A percentile compares a stretch with the other conserved stretches of the same genome.
These are phyloP conservation scores for Macroglossus sobrinus DNA, from an alignment of 2,113 vertebrate species.

Conservation along the genomic window DNA sequence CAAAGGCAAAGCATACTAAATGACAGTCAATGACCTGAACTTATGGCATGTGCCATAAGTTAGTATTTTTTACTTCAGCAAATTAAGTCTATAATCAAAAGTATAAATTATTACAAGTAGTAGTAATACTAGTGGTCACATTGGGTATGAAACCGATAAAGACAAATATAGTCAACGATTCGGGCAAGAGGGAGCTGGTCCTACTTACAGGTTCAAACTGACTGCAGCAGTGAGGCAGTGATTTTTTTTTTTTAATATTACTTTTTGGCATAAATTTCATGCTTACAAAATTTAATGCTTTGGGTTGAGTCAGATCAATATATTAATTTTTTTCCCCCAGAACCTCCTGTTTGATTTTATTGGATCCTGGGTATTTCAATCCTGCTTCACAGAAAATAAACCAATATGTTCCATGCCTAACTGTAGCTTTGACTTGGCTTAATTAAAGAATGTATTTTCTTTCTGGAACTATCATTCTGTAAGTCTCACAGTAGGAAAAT, in stretches of 20 bases:
- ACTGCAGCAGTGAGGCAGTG: not conserved
- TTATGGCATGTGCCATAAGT: slow-evolving; percentile 22
- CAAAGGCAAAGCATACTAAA: slow-evolving; percentile 21
- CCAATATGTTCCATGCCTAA: not conserved
- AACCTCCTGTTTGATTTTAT: not conserved
- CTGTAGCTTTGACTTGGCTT: not conserved
- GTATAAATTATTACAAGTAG: not conserved
- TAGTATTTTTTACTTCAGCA: not conserved
- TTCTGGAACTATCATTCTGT: not conserved
- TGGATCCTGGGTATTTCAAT: not conserved
- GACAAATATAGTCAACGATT: not conserved
- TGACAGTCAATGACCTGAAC: not conserved
- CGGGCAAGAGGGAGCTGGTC: not conserved
- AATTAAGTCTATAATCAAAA: slow-evolving; percentile 38
- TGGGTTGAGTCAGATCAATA: not conserved
- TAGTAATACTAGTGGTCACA: not conserved
- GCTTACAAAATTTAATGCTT: slow-evolving; percentile 2
- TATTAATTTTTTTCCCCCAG: not conserved
- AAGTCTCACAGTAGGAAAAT: not conserved
- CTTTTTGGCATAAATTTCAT: not conserved
- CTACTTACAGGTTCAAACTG: not conserved
- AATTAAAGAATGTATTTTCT: not conserved
- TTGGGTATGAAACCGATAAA: not conserved
- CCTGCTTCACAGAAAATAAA: not conserved
- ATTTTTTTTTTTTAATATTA: not conserved